Evolutionary conservation across 2,113 vertebrate genomes (phyloP), one percentile per base, ranked within the genome.

Genomic region (Coptodon bakossiorum): DNA sequence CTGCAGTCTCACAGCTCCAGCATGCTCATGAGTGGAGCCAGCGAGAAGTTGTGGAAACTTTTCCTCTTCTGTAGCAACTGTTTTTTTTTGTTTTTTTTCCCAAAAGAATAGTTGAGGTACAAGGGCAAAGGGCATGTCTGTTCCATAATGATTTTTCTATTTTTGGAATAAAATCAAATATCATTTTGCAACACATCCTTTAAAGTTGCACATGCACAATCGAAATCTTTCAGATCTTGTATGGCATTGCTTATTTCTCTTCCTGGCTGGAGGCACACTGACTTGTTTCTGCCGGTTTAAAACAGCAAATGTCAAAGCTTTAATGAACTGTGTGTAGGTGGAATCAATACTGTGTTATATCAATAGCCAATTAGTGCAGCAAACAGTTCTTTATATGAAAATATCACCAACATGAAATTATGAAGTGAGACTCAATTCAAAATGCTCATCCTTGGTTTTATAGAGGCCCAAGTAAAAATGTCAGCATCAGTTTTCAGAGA

Each of bases 231-330:
- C 38, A 79, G 80, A 68, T 66, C 4, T 8, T 78, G 68, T 40
- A 38, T 80, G 73, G 6, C 66, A 29, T 80, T 81, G 17, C 50
- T 38, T 81, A 52, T 84, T 43, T 19, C 31, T 79, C 24, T 53
- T 84, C 6, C 4, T 56, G 22, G 12, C 34, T 19, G 31, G 19
- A 79, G 11, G 81, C 57, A 16, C 38, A 36, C 10, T 45, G 40
- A 34, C 19, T 24, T 2, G 8, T 73, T 71, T 78, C 52, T 79
- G 80, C 48, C 17, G 68, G 34, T 83, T 86, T 87, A 82, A 83
- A 50, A 84, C 24, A 12, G 86, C 45, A 89, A 84, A 88, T 91
- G 80, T 86, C 66, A 87, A 90, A 73, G 81, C 80, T 90, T 87
- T 84, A 82, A 84, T 89, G 36, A 91, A 63, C 80, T 81, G 54